These are phyloP conservation scores for Bubalus kerabau DNA, from an alignment of 2,113 vertebrate genomes.

Conservation along the genomic window DNA sequence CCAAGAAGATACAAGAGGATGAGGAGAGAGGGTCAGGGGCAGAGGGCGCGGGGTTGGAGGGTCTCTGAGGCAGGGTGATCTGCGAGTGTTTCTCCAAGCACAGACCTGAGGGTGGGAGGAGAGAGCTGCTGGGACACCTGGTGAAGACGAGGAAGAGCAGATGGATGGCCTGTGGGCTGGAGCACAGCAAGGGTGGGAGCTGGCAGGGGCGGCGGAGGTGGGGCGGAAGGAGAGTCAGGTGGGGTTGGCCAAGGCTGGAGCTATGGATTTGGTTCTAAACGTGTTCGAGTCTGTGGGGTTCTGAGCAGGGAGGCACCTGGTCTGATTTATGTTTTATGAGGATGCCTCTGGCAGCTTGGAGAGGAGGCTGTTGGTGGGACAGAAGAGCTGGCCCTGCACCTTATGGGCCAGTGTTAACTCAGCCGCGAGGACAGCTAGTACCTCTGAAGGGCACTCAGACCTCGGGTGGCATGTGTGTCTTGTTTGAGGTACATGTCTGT, in stretches of 20 bases:
- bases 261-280: not conserved
- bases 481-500: not conserved
- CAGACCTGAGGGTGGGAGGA: too few relatives aligned
- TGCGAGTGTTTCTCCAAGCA: not conserved
- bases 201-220: not conserved
- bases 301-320: not conserved
- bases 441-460: not conserved
- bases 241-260: not conserved
- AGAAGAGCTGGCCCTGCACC: not conserved
- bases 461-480: not conserved
- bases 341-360: not conserved
- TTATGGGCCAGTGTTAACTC: not conserved
- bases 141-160: rapidly evolving
- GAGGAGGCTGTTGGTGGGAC: not conserved
- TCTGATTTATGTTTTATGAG: not conserved
- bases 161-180: too few relatives aligned
- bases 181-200: rapidly evolving
- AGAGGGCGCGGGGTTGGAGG: rapidly evolving
- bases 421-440: rapidly evolving
- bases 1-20: rapidly evolving
- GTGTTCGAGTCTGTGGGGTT: not conserved
- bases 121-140: rapidly evolving
- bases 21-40: rapidly evolving
- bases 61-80: not conserved
- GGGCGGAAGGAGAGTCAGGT: not conserved